Conservation (phyloP, 1,140 invertebrate species). For the Scaptomyza hsui region DNA sequence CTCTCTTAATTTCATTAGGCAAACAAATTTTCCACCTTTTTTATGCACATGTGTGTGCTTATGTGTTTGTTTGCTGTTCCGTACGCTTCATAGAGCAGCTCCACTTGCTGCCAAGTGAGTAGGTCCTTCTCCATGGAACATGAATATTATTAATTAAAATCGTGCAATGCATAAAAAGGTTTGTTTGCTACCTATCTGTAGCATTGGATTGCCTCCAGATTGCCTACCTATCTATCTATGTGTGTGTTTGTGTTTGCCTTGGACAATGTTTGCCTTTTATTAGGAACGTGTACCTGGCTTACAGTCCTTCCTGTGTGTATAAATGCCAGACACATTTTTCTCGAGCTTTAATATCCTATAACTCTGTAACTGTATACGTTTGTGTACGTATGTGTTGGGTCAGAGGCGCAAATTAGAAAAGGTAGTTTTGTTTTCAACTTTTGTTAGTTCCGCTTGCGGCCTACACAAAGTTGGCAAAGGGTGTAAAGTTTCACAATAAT, state of each 20-base stretch:
- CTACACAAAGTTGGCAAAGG: not conserved
- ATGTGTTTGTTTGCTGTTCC: slow-evolving; percentile 18
- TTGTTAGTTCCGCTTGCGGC: not conserved
- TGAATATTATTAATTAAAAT: slow-evolving; percentile 83
- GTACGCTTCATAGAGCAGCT: slow-evolving; percentile 11
- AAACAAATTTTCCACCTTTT: slow-evolving; percentile 40
- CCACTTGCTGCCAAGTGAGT: slow-evolving; percentile 4
- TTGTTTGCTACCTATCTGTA: slow-evolving; percentile 53
- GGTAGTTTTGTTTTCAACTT: not conserved
- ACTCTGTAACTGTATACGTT: not conserved
- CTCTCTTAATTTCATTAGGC: slow-evolving; percentile 50
- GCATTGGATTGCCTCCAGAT: slow-evolving; percentile 46
- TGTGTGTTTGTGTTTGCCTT: slow-evolving; percentile 57
- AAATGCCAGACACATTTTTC: slow-evolving; percentile 33
- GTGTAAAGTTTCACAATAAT: not conserved
- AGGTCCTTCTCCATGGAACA: slow-evolving; percentile 20
- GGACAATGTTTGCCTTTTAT: slow-evolving; percentile 73
- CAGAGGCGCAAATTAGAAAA: not conserved
- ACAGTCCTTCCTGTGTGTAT: slow-evolving; percentile 24
- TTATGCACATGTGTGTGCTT: slow-evolving; percentile 17
- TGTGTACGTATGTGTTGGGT: not conserved
- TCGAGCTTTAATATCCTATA: slow-evolving; percentile 28
- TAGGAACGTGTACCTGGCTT: slow-evolving; percentile 55
- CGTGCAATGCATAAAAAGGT: slow-evolving; percentile 77
- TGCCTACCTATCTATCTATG: slow-evolving; percentile 15